Evolutionary conservation across 2,888 invertebrate species (phyloP).

Genomic region (Chirona hameri): DNA sequence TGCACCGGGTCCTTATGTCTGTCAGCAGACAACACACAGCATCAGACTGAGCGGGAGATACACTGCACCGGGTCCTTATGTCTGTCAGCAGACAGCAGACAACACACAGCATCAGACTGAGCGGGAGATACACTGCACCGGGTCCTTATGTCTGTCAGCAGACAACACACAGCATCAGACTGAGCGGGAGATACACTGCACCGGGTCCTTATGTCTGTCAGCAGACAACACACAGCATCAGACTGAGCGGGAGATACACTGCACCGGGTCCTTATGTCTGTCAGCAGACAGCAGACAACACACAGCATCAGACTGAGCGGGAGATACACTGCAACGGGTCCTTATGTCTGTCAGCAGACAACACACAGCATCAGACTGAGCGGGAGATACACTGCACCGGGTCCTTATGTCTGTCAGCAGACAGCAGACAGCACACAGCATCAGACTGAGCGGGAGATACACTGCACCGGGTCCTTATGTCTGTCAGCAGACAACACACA

Average conservation of each 20-base stretch:
- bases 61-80: conserved; percentile 95
- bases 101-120: conserved; percentile 68
- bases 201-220: no score
- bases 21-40: conserved; percentile 49
- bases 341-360: conserved; percentile 68
- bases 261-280: conserved; percentile 93
- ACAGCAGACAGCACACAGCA: no score
- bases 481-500: conserved; percentile 66
- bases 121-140: conserved; percentile 91
- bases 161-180: no score
- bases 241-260: conserved; percentile 85
- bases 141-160: conserved; percentile 77
- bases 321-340: conserved; percentile 92
- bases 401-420: conserved; percentile 75
- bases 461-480: no score
- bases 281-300: background rate
- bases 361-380: conserved; percentile 69
- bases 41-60: conserved; percentile 84
- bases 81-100: conserved; percentile 53
- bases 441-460: no score
- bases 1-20: conserved; percentile 96
- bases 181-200: no score
- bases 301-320: conserved; percentile 79
- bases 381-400: conserved; percentile 91
- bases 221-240: conserved; percentile 77